Evolutionary conservation across 2,888 invertebrate species (phyloP), one percentile per base, ranked within the genome.

Genomic region (Chalcosyrphus nemorum): DNA sequence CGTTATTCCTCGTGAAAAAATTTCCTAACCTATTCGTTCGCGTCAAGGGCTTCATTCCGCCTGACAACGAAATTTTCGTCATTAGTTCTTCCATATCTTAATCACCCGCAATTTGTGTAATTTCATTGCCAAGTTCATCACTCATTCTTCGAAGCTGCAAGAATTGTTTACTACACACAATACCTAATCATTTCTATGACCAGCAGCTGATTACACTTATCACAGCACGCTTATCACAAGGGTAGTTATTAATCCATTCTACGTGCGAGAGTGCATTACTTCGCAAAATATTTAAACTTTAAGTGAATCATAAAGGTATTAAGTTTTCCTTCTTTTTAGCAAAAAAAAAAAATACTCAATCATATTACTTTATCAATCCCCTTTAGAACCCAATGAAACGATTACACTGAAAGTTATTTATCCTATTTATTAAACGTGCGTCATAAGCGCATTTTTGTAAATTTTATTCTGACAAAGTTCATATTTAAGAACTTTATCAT

Each of bases 401-500:
- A 21, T 21, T n/a, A 50, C 6, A 24, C 6, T 9, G 5, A 41
- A 41, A 41, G 15, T 17, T 6, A 6, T 15, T 6, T 41, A 15
- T 17, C 43, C 1, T 17, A 1, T 2, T 5, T 11, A 32, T 1
- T n/a, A 4, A 4, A 29, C 0, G 15, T 38, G 38, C 57, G 38
- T 57, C 57, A 63, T 32, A 35, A 35, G 32, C 13, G 15, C 32
- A 7, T 7, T 27, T 3, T 4, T 61, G n/a, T 4, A 13, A 54
- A 27, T n/a, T 24, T 50, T 27, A 41, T 38, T 13, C 24, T 35
- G 56, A 66, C 47, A 75, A 66, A 65, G n/a, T n/a, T n/a, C n/a
- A 47, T 45, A n/a, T 15, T 29, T 32, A n/a, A 21, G 47, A 5
- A 57, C 32, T 56, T 75, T 13, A 54, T 66, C 56, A 75, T 38